These are phyloP conservation scores for Engraulis encrasicolus DNA, from an alignment of 2,113 vertebrate genomes.

Conservation along the genomic window DNA sequence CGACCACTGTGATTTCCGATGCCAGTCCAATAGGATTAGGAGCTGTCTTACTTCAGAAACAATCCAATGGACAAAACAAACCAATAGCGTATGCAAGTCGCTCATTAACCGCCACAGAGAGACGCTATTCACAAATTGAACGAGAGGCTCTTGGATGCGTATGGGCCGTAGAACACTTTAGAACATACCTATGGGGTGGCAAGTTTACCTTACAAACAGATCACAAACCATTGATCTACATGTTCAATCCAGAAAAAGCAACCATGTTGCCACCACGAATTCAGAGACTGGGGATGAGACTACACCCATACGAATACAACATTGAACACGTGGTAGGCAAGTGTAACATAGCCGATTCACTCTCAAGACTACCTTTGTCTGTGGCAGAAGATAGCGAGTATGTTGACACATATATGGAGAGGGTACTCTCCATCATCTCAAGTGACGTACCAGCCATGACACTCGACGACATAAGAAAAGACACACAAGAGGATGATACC, in stretches of 20 bases:
- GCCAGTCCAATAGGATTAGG: slow-evolving; percentile 38
- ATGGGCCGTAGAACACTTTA: background rate
- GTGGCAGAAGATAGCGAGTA: background rate
- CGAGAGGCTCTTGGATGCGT: background rate
- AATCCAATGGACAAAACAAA: slow-evolving; percentile 16
- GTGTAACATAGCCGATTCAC: background rate
- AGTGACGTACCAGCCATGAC: slow-evolving; percentile 17
- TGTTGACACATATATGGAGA: slow-evolving; percentile 30
- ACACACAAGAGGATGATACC: slow-evolving; percentile 1
- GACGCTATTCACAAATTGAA: background rate
- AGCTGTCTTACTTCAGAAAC: slow-evolving; percentile 32
- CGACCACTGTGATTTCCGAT: slow-evolving; percentile 36
- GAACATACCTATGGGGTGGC: background rate
- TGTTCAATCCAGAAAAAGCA: background rate
- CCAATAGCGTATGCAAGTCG: background rate
- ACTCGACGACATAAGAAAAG: slow-evolving; percentile 3
- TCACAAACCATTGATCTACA: background rate
- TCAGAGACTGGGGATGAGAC: background rate
- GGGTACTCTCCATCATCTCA: slow-evolving; percentile 18
- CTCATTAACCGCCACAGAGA: background rate
- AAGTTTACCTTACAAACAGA: background rate
- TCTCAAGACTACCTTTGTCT: background rate
- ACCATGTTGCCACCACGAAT: background rate
- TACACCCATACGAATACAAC: background rate
- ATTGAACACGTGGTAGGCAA: background rate